Conservation (phyloP, 2,888 invertebrate genomes). For the Alviniconcha strummeri region DNA sequence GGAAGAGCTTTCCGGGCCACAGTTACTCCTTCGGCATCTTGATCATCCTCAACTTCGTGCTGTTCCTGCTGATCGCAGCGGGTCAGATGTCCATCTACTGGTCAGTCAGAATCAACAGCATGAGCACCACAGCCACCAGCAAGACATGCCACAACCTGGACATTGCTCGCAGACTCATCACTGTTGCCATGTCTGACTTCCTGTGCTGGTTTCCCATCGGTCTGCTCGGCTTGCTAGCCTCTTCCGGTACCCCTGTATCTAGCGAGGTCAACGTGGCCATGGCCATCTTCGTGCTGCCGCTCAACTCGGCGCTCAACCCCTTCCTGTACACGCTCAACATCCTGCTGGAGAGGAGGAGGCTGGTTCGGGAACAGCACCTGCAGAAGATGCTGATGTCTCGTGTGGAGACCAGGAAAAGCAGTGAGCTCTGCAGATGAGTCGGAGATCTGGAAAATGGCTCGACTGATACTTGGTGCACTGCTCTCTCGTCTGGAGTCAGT, state of each 20-base stretch:
- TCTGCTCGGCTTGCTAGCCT: not conserved
- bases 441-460: not conserved
- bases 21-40: conserved; percentile 69
- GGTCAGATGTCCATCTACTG: conserved; percentile 69
- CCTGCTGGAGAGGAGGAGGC: not conserved
- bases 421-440: not conserved
- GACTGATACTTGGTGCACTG: not conserved
- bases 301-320: conserved; percentile 13
- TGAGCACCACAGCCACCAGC: not conserved
- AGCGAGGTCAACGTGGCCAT: not conserved
- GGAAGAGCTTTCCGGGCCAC: conserved; percentile 66
- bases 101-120: conserved; percentile 37
- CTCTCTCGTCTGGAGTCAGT: no score
- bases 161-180: not conserved
- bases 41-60: conserved; percentile 63
- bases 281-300: conserved; percentile 18
- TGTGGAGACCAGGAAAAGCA: not conserved
- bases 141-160: not conserved
- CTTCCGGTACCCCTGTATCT: not conserved
- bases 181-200: not conserved
- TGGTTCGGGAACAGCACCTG: not conserved
- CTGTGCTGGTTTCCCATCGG: conserved; percentile 5
- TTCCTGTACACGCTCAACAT: not conserved
- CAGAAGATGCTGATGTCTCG: not conserved
- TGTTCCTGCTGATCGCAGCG: conserved; percentile 62